A percentile compares a stretch with the other conserved stretches of the same genome.
Conservation (phyloP, 2,888 invertebrate species). For the Isoperla grammatica region DNA sequence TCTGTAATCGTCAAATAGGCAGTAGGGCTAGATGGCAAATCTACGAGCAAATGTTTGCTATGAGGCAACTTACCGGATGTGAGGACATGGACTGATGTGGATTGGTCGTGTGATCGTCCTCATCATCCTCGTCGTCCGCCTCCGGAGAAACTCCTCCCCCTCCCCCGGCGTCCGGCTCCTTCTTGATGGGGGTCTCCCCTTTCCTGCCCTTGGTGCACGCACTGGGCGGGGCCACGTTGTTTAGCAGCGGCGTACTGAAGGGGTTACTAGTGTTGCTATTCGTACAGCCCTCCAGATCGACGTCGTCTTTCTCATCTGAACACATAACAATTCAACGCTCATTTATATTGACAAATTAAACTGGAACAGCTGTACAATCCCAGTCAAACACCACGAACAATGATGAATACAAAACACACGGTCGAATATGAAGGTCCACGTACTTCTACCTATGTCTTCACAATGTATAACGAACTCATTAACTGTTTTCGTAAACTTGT, state of each 20-base stretch:
- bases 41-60: no score
- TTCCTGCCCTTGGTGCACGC: slow-evolving; percentile 5
- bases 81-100: slow-evolving; percentile 23
- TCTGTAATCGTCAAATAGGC: no score
- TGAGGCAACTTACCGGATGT: slow-evolving; percentile 29
- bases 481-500: no score
- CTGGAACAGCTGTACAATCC: no score
- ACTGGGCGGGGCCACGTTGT: neutral
- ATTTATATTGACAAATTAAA: no score
- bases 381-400: neutral
- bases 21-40: no score
- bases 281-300: slow-evolving; percentile 32
- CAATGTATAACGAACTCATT: no score
- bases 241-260: neutral
- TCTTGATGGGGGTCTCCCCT: slow-evolving; percentile 29
- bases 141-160: slow-evolving; percentile 11
- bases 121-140: slow-evolving; percentile 17
- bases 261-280: slow-evolving; percentile 17
- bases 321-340: neutral
- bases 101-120: slow-evolving; percentile 9
- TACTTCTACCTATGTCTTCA: no score
- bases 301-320: slow-evolving; percentile 36
- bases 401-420: neutral
- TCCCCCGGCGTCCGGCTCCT: slow-evolving; percentile 20
- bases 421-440: no score